Percentiles rank a stretch among this genome's conserved stretches.
Conservation (phyloP, 2,113 vertebrate species). For the pig (Sus scrofa) region T2T-Sscrofa CM000824.6:228640501-228641000, state of each 20-base stretch:
- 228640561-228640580: accelerated
- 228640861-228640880: no score
- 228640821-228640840: no score
- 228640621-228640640: not conserved
- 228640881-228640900: not conserved
- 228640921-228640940: not conserved
- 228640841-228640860: not conserved
- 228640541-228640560: not conserved
- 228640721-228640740: accelerated
- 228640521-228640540: not conserved
- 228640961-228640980: not conserved
- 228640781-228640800: accelerated
- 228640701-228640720: not conserved
- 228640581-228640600: not conserved
- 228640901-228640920: not conserved
- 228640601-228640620: not conserved
- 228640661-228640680: not conserved
- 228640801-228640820: not conserved
- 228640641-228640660: not conserved
- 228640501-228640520: not conserved
- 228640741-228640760: not conserved
- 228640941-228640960: not conserved
- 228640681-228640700: accelerated
- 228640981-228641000: accelerated
- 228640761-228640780: not conserved